Conservation (phyloP, 2,113 vertebrate species). For the Cyprinodon tularosa region DNA sequence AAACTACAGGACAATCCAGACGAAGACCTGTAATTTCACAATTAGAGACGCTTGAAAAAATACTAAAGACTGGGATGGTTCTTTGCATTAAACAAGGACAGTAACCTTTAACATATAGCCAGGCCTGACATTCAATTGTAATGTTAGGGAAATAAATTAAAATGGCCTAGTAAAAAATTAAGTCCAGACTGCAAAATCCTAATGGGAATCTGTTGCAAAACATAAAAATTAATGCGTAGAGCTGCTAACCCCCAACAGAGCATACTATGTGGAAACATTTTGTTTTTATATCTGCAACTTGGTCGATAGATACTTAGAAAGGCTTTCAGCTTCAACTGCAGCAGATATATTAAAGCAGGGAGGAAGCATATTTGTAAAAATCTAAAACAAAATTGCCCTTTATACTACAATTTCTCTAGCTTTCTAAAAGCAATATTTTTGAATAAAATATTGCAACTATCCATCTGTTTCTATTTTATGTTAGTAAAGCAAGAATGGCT, state of each 20-base stretch:
- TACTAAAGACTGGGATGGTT: not conserved
- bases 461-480: not conserved
- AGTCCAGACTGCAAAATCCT: not conserved
- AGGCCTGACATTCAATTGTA: not conserved
- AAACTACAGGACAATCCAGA: not conserved
- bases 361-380: not conserved
- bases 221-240: not conserved
- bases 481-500: not conserved
- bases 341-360: not conserved
- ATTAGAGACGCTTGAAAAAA: not conserved
- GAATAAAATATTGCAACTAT: not conserved
- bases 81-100: not conserved
- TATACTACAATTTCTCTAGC: not conserved
- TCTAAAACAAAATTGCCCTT: not conserved
- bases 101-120: not conserved
- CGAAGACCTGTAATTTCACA: no score
- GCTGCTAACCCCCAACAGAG: not conserved
- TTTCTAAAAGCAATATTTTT: not conserved
- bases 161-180: not conserved
- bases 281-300: not conserved
- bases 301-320: not conserved
- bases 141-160: not conserved
- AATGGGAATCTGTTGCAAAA: not conserved
- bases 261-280: not conserved
- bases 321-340: not conserved